Base-by-base conservation (phyloP, 53 echinoderm and acorn worm genomes). In the Hippasteria phrygiana region DNA sequence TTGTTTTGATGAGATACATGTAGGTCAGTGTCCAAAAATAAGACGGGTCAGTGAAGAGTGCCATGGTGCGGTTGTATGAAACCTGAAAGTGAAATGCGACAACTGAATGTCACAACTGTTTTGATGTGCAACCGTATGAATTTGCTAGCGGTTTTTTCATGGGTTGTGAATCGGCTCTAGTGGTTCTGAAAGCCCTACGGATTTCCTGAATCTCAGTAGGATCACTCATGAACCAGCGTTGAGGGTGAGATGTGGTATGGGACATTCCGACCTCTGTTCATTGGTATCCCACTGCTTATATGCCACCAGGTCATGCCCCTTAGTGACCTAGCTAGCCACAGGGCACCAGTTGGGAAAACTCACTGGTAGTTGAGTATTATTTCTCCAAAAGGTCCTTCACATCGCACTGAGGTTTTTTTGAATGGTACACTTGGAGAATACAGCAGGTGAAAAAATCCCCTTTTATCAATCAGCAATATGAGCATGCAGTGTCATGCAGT, bases 201-300 rank as follows among this genome's bases (percentile, higher is more conserved):
- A 59, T 59, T 24, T 24, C 26, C 26, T 59, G 4, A 59, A 59
- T 59, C 59, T 59, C 17, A n/a, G n/a, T 59, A 59, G 26, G 26
- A 59, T 24, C 0, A 59, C 46, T 11, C 5, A 11, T 45, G 11
- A 59, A 59, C 59, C 59, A 22, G 22, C 22, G 20, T 22, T 24
- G 59, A 4, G 16, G 16, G 48, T 59, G 13, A 4, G 33, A 40
- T 79, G 62, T 56, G 12, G 79, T 79, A 46, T 65, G 33, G 29
- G 63, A 43, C 82, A 65, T 8, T 82, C 34, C 65, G 66, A 82
- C 82, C 82, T 33, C 82, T 42, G 64, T 42, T 82, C 45, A 82
- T 82, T 82, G 66, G 82, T 82, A 65, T 82, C 82, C 82, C 24
- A 45, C 82, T 64, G 82, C 33, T 82, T 26, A 40, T 46, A 82